These are phyloP conservation scores for Micropterix aruncella DNA, from an alignment of 2,888 invertebrate genomes.

Conservation along the genomic window DNA sequence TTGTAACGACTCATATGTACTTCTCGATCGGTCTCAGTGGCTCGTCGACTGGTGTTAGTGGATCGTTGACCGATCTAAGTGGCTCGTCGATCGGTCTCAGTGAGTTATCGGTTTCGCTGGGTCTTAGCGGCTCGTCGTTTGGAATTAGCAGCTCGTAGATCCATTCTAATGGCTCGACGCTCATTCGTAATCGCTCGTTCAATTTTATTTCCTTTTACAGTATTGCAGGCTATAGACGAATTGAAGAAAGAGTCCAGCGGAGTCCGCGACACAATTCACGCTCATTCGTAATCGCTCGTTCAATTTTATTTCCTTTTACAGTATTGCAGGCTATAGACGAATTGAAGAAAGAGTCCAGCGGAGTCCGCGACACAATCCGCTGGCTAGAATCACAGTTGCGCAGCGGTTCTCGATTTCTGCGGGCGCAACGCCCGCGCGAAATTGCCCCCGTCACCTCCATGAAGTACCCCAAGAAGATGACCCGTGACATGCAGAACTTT, in stretches of 20 bases:
- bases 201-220: constrained; percentile 39
- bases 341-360: constrained; percentile 69
- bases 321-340: constrained; percentile 82
- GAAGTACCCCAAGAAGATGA: constrained; percentile 65
- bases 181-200: no score
- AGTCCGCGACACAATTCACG: constrained; percentile 83
- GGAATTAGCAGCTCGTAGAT: no score
- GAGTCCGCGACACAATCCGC: constrained; percentile 82
- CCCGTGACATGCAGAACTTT: constrained; percentile 53
- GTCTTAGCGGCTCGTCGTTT: no score
- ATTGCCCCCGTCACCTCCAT: constrained; percentile 54
- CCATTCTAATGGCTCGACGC: no score
- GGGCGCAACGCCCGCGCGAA: constrained; percentile 79
- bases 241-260: constrained; percentile 72
- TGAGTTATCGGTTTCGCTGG: no score
- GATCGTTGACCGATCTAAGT: no score
- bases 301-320: constrained; percentile 30
- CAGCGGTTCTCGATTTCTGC: constrained; percentile 73
- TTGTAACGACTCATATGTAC: no score
- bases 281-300: no score
- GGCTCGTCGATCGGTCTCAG: no score
- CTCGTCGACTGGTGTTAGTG: no score
- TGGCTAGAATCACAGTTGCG: constrained; percentile 84
- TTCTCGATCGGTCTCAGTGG: no score
- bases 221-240: constrained; percentile 77